Evolutionary conservation across 2,888 invertebrate genomes (phyloP).

Genomic region (Acanthosepion lycidas): DNA sequence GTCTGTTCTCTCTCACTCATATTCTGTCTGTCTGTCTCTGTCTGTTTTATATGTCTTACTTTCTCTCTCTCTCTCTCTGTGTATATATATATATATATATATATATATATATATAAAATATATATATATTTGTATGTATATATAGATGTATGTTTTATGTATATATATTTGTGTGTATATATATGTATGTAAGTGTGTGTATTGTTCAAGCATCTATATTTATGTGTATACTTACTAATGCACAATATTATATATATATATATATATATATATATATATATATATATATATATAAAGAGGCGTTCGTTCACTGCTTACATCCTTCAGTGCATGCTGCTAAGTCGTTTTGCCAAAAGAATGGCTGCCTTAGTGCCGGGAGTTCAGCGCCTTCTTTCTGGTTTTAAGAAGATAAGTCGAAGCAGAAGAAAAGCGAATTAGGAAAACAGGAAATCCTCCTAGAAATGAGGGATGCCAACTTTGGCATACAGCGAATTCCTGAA

Average conservation of each 20-base stretch:
- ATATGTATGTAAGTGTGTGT: not conserved
- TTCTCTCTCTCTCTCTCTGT: too few species aligned
- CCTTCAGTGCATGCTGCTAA: not conserved
- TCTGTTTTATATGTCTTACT: too few species aligned
- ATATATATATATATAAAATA: not conserved
- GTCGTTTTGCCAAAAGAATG: not conserved
- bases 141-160: too few species aligned
- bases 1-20: too few species aligned
- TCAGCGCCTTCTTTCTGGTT: conserved; percentile 18
- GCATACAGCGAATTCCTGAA: not conserved
- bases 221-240: too few species aligned
- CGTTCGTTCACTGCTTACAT: not conserved
- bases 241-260: too few species aligned
- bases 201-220: not conserved
- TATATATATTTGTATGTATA: not conserved
- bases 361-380: not conserved
- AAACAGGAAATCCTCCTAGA: not conserved
- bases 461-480: not conserved
- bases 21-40: too few species aligned
- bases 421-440: not conserved
- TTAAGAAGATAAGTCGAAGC: not conserved
- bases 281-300: too few species aligned
- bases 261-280: too few species aligned
- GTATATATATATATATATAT: not conserved
- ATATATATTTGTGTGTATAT: not conserved